These are phyloP conservation scores for Lycia hirtaria DNA, from an alignment of 2,888 invertebrate species.

Conservation along the genomic window DNA sequence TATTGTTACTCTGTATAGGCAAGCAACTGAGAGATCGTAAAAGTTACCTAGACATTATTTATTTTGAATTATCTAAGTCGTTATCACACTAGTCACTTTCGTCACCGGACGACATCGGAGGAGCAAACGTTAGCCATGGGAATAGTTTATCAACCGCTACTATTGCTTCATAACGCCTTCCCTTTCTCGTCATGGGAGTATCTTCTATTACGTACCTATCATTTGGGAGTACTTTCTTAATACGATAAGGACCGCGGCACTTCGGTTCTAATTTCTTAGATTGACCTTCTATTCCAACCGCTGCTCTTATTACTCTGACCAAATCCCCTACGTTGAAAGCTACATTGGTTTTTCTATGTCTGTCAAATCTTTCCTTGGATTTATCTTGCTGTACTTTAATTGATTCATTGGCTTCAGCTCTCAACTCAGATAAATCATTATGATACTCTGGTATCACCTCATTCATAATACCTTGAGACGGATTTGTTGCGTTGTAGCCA, in stretches of 20 bases:
- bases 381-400: background rate
- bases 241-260: conserved; percentile 39
- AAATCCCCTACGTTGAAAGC: conserved; percentile 6
- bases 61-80: no score
- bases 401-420: background rate
- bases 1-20: no score
- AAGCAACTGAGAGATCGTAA: no score
- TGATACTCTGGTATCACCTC: background rate
- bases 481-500: background rate
- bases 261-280: conserved; percentile 23
- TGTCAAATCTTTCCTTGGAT: conserved; percentile 8
- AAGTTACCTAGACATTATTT: no score
- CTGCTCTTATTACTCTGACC: conserved; percentile 2
- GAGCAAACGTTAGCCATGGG: no score
- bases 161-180: conserved; percentile 35
- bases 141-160: no score
- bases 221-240: conserved; percentile 39
- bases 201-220: conserved; percentile 43
- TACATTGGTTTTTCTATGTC: background rate
- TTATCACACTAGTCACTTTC: no score
- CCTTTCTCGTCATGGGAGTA: conserved; percentile 40
- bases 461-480: background rate
- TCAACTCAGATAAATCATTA: background rate
- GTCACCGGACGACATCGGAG: no score
- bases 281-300: background rate